A percentile compares a stretch with the other conserved stretches of the same genome.
Conservation (phyloP, 2,113 vertebrate species). For the Clarias magur region DNA sequence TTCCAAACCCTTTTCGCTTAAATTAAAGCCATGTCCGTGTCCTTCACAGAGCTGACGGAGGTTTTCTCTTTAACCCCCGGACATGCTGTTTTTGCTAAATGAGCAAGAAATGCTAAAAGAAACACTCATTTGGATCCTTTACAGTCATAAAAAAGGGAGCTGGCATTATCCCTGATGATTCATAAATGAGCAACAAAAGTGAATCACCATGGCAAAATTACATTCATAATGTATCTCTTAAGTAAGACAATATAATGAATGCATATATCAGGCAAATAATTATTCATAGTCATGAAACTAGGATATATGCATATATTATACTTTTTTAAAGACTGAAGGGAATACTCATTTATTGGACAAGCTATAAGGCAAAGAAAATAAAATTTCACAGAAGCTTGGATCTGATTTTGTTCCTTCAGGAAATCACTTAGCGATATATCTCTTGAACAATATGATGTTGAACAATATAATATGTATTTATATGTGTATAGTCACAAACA, state of each 20-base stretch:
- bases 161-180: conserved; percentile 28
- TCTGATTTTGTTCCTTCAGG: conserved; percentile 10
- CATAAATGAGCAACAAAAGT: conserved; percentile 61
- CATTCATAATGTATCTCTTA: conserved; percentile 64
- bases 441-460: neutral
- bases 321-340: conserved; percentile 56
- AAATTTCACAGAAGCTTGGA: neutral
- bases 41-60: conserved; percentile 49
- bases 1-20: conserved; percentile 47
- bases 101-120: neutral
- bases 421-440: neutral
- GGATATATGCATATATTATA: conserved; percentile 60
- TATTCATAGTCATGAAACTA: conserved; percentile 60
- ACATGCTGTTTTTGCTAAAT: neutral
- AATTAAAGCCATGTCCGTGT: conserved; percentile 53
- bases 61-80: conserved; percentile 6
- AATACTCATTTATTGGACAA: neutral
- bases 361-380: neutral
- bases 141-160: neutral
- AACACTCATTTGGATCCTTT: conserved; percentile 5
- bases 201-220: conserved; percentile 62
- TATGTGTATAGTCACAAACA: no score
- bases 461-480: neutral
- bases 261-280: conserved; percentile 44
- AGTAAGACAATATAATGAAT: conserved; percentile 55